Conservation (phyloP, 2,888 invertebrate genomes). For the Chrysotoxum bicinctum region DNA sequence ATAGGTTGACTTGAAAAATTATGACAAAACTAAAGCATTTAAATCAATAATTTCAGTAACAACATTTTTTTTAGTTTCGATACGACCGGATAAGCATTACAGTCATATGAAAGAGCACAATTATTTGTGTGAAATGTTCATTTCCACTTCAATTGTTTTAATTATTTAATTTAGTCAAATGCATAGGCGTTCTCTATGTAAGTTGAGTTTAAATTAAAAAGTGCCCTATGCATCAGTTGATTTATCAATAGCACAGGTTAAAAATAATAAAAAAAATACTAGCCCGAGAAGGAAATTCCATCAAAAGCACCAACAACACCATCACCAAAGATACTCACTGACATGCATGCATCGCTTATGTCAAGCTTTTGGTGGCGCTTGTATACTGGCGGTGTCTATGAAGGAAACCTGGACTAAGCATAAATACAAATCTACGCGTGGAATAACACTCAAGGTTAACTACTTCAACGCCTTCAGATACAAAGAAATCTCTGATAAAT, state of each 20-base stretch:
- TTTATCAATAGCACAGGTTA: conserved; percentile 48
- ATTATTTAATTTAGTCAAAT: no score
- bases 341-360: conserved; percentile 67
- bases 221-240: conserved; percentile 9
- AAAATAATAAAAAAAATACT: background rate
- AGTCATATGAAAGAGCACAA: no score
- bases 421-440: conserved; percentile 13
- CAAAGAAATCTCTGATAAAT: conserved; percentile 31
- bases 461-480: conserved; percentile 46
- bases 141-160: no score
- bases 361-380: conserved; percentile 14
- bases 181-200: no score
- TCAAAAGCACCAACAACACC: conserved; percentile 1
- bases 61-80: no score
- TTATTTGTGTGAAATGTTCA: no score
- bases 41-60: no score
- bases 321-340: conserved; percentile 53
- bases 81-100: no score
- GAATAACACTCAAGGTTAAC: conserved; percentile 59
- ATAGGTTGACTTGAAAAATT: no score
- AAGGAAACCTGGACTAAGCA: conserved; percentile 43
- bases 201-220: conserved; percentile 8
- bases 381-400: conserved; percentile 23
- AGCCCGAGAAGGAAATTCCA: conserved; percentile 44
- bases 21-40: no score